phyloP scores from a whole-genome alignment of 2,888 invertebrate genomes.

The Sphecodes monilicornis region DNA sequence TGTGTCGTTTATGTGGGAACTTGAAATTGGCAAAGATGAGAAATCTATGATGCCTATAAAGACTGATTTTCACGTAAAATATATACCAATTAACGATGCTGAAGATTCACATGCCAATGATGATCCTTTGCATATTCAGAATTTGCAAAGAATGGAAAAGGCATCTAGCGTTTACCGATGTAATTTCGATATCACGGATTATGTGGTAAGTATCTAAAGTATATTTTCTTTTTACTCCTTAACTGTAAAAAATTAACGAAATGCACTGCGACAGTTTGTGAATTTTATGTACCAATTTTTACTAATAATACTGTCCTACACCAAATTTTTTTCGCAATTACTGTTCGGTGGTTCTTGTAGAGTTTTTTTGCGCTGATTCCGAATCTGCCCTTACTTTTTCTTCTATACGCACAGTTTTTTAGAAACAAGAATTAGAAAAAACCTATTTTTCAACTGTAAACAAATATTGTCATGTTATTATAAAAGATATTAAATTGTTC shows the following conservation, averaged over 20 bases:
- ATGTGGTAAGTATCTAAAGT: constrained; percentile 86
- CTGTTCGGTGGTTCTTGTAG: too few species aligned
- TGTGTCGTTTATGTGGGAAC: constrained; percentile 94
- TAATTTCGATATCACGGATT: constrained; percentile 92
- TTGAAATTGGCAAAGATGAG: constrained; percentile 82
- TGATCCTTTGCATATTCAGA: constrained; percentile 82
- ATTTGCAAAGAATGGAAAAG: constrained; percentile 84
- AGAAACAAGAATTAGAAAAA: too few species aligned
- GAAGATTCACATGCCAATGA: constrained; percentile 79
- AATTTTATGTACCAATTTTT: constrained; percentile 4
- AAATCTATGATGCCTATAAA: constrained; percentile 85
- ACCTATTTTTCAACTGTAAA: too few species aligned
- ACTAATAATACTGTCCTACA: too few species aligned
- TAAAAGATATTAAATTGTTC: too few species aligned
- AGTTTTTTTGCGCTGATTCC: too few species aligned
- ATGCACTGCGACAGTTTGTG: neutral
- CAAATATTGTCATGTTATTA: too few species aligned
- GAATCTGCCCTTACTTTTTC: too few species aligned
- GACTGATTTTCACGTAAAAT: constrained; percentile 88
- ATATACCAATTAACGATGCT: constrained; percentile 83
- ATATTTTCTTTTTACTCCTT: constrained; percentile 23
- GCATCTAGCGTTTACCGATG: constrained; percentile 85
- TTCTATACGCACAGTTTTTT: too few species aligned
- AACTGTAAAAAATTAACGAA: constrained; percentile 10
- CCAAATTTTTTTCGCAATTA: too few species aligned